Percentiles rank a stretch among this genome's conserved stretches.
These are phyloP conservation scores for Pangasianodon hypophthalmus DNA, from an alignment of 2,113 vertebrate species.

Conservation along the genomic window DNA sequence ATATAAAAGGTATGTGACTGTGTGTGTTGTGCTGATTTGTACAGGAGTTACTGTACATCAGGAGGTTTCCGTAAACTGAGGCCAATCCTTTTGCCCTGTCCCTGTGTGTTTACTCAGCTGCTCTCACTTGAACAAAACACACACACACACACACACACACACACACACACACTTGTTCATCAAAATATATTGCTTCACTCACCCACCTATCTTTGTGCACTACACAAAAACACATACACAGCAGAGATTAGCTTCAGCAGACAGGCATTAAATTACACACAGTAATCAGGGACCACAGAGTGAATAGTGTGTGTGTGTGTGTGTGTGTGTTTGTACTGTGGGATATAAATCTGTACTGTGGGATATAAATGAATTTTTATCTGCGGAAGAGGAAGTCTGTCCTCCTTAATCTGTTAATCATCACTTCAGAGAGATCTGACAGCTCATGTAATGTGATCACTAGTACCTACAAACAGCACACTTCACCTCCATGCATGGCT, in stretches of 20 bases:
- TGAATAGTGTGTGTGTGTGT: constrained; percentile 16
- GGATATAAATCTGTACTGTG: constrained; percentile 3
- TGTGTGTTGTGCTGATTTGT: constrained; percentile 30
- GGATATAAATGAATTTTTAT: constrained; percentile 16
- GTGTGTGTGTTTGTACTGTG: neutral
- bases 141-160: constrained; percentile 19
- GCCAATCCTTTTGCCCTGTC: constrained; percentile 28
- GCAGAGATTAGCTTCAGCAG: constrained; percentile 11
- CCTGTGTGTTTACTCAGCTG: constrained; percentile 50
- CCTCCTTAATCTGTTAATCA: constrained; percentile 20
- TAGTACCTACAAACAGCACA: neutral
- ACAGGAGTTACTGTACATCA: constrained; percentile 38
- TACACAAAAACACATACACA: neutral
- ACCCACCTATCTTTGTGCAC: constrained; percentile 29
- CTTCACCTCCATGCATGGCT: neutral
- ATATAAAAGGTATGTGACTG: neutral
- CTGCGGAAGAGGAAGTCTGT: constrained; percentile 27
- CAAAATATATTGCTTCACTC: constrained; percentile 30
- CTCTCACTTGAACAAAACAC: constrained; percentile 31
- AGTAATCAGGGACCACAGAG: neutral
- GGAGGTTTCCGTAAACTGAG: constrained; percentile 38
- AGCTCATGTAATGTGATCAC: constrained; percentile 35
- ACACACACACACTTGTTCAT: constrained; percentile 9
- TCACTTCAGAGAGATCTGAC: constrained; percentile 19
- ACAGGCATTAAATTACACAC: constrained; percentile 20